Percentiles rank a stretch among this genome's conserved stretches.
phyloP scores from a whole-genome alignment of 2,888 invertebrate genomes.

The Drosophila algonquin region DNA sequence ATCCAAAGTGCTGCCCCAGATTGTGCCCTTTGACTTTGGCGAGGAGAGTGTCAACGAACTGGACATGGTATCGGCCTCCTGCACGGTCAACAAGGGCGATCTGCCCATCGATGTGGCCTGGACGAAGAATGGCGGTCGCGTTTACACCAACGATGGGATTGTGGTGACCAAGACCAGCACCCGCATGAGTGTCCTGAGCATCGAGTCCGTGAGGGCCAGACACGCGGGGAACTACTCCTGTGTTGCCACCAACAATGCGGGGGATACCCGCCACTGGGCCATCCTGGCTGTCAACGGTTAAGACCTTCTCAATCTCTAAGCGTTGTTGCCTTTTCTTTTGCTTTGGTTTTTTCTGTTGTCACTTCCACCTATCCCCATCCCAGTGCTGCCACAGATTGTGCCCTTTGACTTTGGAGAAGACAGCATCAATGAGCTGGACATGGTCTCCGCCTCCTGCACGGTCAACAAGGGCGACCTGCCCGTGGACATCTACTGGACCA shows the following conservation, averaged over 20 bases:
- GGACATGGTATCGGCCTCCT: conserved; percentile 88
- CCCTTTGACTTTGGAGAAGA: conserved; percentile 89
- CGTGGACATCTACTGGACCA: conserved; percentile 89
- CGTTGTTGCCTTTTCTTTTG: conserved; percentile 33
- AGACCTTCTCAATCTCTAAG: conserved; percentile 3
- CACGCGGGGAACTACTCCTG: conserved; percentile 88
- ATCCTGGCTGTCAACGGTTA: conserved; percentile 86
- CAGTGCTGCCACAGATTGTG: conserved; percentile 89
- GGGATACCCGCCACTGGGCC: conserved; percentile 86
- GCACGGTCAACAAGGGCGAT: conserved; percentile 91
- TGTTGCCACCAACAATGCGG: conserved; percentile 87
- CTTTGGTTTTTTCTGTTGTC: conserved; percentile 34
- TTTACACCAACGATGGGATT: conserved; percentile 85
- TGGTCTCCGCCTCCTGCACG: conserved; percentile 89
- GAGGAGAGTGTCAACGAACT: conserved; percentile 88
- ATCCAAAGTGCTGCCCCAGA: conserved; percentile 88
- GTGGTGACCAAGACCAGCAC: conserved; percentile 86
- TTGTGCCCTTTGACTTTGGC: conserved; percentile 90
- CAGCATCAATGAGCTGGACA: conserved; percentile 88
- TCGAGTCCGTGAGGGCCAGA: conserved; percentile 86
- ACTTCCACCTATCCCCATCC: neutral
- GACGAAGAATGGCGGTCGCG: conserved; percentile 86
- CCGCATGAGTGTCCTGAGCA: conserved; percentile 87
- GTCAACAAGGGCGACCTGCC: conserved; percentile 92
- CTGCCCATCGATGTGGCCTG: conserved; percentile 90